Conservation (phyloP, 2,888 invertebrate species). For the Ischnus inquisitorius region DNA sequence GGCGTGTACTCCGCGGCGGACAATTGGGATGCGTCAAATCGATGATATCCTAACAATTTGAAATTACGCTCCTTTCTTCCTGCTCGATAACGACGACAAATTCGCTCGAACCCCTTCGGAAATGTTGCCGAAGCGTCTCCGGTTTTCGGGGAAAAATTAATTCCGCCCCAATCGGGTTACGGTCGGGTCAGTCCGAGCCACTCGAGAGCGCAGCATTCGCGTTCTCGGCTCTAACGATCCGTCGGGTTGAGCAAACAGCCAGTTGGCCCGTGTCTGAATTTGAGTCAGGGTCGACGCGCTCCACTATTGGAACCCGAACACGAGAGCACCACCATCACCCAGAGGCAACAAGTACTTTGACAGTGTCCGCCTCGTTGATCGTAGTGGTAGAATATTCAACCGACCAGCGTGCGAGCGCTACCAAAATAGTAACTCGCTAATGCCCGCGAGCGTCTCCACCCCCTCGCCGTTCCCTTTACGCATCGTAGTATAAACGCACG, state of each 20-base stretch:
- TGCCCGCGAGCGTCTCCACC: slow-evolving; percentile 13
- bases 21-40: not conserved
- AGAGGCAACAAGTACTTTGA: slow-evolving; percentile 36
- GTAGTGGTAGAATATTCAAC: slow-evolving; percentile 1
- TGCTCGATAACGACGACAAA: not conserved
- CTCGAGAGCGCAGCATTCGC: not conserved
- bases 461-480: slow-evolving; percentile 44
- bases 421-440: slow-evolving; percentile 43
- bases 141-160: not conserved
- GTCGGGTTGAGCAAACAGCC: slow-evolving; percentile 73
- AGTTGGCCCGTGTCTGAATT: slow-evolving; percentile 76
- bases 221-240: slow-evolving; percentile 51
- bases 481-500: slow-evolving; percentile 41
- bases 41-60: not conserved
- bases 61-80: not conserved
- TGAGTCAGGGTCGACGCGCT: slow-evolving; percentile 79
- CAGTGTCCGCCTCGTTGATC: not conserved
- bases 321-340: not conserved
- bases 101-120: not conserved
- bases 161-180: not conserved
- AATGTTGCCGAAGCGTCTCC: not conserved
- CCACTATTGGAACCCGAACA: slow-evolving; percentile 60
- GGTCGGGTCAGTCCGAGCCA: not conserved
- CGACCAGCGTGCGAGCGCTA: slow-evolving; percentile 10
- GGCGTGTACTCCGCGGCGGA: not conserved